These are phyloP conservation scores for Ataeniobius toweri DNA, from an alignment of 2,797 vertebrate genomes.

Conservation along the genomic window DNA sequence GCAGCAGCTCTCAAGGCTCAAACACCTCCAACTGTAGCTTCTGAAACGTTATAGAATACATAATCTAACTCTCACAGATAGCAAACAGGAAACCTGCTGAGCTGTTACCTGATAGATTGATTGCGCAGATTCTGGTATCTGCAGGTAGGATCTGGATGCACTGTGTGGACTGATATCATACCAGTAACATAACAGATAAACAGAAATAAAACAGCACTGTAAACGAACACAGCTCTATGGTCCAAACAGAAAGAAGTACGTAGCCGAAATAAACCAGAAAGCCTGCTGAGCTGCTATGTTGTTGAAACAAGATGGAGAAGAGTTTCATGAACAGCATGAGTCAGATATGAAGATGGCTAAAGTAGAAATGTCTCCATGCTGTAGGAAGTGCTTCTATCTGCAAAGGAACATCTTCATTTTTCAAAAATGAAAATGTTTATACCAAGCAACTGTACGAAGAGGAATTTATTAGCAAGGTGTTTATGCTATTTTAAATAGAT, in stretches of 20 bases:
- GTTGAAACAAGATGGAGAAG: conserved; percentile 43
- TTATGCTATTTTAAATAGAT: background rate
- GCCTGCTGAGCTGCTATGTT: conserved; percentile 33
- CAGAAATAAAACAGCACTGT: conserved; percentile 8
- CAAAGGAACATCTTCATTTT: conserved; percentile 1
- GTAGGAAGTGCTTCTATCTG: conserved; percentile 10
- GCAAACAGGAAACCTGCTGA: conserved; percentile 28
- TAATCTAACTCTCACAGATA: conserved; percentile 36
- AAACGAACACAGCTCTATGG: background rate
- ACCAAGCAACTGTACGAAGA: background rate
- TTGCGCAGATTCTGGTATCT: conserved; percentile 22
- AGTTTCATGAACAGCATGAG: conserved; percentile 48
- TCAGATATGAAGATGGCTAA: conserved; percentile 41
- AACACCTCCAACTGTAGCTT: conserved; percentile 57
- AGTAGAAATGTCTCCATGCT: conserved; percentile 34
- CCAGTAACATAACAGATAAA: background rate
- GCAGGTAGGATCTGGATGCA: conserved; percentile 17
- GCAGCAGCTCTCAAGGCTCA: conserved; percentile 53
- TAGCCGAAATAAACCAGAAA: background rate
- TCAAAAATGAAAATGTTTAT: background rate
- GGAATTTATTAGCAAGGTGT: background rate
- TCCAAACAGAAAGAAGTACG: background rate
- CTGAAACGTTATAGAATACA: conserved; percentile 40
- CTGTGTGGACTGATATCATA: background rate
- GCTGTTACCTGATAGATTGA: conserved; percentile 19